Percentiles rank a stretch among this genome's conserved stretches.
Evolutionary conservation across 2,113 vertebrate species (phyloP).

Genomic region (Aramus guarauna): DNA sequence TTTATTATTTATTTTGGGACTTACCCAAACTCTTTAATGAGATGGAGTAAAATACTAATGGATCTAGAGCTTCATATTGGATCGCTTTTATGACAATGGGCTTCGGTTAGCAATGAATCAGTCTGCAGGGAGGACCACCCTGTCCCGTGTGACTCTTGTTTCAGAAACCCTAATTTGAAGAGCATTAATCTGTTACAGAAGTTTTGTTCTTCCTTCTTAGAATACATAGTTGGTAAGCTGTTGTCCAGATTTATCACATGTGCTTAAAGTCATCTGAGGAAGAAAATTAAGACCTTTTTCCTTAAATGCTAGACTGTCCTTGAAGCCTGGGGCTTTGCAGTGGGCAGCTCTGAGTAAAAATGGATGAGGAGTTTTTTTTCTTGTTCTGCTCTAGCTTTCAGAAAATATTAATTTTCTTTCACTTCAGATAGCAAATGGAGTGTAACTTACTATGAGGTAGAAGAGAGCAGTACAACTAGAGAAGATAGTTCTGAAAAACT

Average conservation of each 20-base stretch:
- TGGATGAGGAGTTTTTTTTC: background rate
- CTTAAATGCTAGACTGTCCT: background rate
- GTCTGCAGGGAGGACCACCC: background rate
- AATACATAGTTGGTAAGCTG: background rate
- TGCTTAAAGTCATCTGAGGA: background rate
- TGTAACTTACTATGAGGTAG: background rate
- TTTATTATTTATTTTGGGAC: background rate
- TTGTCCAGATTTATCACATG: background rate
- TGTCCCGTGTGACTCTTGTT: background rate
- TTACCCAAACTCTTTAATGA: too few relatives aligned
- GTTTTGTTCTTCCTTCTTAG: background rate
- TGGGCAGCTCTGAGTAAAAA: background rate
- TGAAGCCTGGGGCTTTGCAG: background rate
- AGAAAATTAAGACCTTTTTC: background rate
- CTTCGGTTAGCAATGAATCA: background rate
- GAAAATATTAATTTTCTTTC: background rate
- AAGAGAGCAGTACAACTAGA: background rate
- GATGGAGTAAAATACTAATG: background rate
- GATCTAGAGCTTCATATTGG: background rate
- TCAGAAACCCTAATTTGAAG: background rate
- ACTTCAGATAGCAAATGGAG: background rate
- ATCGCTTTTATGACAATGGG: fast-evolving
- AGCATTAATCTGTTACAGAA: background rate
- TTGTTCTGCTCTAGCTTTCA: background rate
- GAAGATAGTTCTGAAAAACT: background rate